A percentile compares a stretch with the other conserved stretches of the same genome.
Evolutionary conservation across 1,140 invertebrate species (phyloP).

Genomic region (Trachymyrmex septentrionalis): DNA sequence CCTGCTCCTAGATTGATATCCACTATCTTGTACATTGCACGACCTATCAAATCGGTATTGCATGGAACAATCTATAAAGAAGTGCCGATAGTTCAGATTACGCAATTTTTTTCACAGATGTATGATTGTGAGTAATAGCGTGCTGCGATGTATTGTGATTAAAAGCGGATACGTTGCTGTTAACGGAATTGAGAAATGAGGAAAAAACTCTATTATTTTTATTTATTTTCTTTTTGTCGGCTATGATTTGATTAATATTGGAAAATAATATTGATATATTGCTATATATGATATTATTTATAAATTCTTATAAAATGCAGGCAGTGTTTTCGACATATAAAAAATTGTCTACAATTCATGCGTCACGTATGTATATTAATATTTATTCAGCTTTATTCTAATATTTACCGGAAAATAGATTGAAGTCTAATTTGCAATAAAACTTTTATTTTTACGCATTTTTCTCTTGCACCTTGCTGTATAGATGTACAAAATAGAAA

Average conservation of each 20-base stretch:
- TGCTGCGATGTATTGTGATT: conserved; percentile 26
- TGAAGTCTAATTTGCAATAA: conserved; percentile 27
- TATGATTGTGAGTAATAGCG: conserved; percentile 37
- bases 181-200: not conserved
- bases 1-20: conserved; percentile 76
- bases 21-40: conserved; percentile 38
- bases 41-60: conserved; percentile 67
- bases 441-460: conserved; percentile 26
- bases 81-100: conserved; percentile 51
- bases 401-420: conserved; percentile 22
- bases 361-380: not conserved
- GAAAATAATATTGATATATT: conserved; percentile 2
- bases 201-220: not conserved
- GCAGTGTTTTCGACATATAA: not conserved
- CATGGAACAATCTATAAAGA: conserved; percentile 40
- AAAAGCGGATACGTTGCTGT: conserved; percentile 10
- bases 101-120: conserved; percentile 33
- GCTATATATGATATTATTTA: not conserved
- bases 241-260: not conserved
- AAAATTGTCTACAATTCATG: not conserved
- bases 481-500: conserved; percentile 15
- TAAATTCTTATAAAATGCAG: not conserved
- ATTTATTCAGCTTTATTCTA: conserved; percentile 1
- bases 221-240: conserved; percentile 10
- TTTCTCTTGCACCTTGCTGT: not conserved